Percentiles rank a stretch among this genome's conserved stretches.
Conservation (phyloP, 2,888 invertebrate species). For the Luperina nickerlii region DNA sequence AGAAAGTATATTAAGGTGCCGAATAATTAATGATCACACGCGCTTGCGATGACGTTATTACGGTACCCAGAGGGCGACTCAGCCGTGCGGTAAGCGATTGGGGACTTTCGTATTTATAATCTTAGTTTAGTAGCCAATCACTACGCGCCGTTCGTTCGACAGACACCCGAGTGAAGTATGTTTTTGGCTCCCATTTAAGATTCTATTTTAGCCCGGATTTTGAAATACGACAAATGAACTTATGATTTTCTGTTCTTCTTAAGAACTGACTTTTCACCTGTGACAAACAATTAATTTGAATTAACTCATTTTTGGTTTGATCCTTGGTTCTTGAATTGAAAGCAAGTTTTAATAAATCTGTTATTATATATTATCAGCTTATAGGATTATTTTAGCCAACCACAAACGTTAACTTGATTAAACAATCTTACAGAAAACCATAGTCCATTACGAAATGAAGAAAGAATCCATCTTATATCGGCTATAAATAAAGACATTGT, state of each 20-base stretch:
- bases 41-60: background rate
- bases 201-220: constrained; percentile 14
- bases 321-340: background rate
- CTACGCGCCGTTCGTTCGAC: background rate
- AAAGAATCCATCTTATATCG: background rate
- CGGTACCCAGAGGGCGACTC: background rate
- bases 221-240: constrained; percentile 3
- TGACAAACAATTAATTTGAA: background rate
- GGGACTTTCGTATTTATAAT: background rate
- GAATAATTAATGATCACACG: background rate
- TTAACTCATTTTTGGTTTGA: background rate
- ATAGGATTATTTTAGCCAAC: background rate
- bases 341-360: background rate
- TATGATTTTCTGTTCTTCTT: background rate
- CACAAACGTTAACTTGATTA: background rate
- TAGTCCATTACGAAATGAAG: background rate
- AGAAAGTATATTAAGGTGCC: background rate
- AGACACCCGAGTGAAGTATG: background rate
- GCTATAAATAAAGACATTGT: background rate
- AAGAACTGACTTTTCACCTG: background rate
- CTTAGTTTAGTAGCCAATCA: constrained; percentile 6
- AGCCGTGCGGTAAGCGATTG: background rate
- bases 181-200: constrained; percentile 34
- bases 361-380: background rate
- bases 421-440: constrained; percentile 5